A percentile compares a stretch with the other conserved stretches of the same genome.
phyloP scores from a whole-genome alignment of 2,113 vertebrate species.

The Neodontobutis hainanensis region DNA sequence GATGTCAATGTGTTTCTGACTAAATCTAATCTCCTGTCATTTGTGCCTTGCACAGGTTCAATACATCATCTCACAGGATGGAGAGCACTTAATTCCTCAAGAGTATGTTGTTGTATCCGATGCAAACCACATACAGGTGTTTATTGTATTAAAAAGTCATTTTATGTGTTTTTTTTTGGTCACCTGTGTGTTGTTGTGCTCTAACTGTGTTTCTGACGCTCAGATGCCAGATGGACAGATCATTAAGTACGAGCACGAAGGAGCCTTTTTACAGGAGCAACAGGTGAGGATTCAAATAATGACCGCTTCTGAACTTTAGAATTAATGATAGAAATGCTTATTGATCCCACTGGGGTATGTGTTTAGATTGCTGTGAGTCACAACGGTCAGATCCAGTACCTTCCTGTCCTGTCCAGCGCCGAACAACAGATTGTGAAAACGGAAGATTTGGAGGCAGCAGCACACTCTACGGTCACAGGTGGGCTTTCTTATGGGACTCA shows the following conservation, averaged over 20 bases:
- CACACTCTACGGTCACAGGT: slow-evolving; percentile 93
- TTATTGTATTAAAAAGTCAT: neutral
- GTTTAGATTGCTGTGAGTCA: slow-evolving; percentile 79
- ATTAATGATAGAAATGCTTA: neutral
- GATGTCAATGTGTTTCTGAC: neutral
- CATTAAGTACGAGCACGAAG: slow-evolving; percentile 92
- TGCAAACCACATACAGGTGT: slow-evolving; percentile 95
- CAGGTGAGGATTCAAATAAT: slow-evolving; percentile 78
- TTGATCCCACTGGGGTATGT: slow-evolving; percentile 5
- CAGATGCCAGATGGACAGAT: slow-evolving; percentile 95
- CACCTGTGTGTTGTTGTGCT: neutral
- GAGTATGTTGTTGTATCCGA: slow-evolving; percentile 95
- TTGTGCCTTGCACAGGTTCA: slow-evolving; percentile 82
- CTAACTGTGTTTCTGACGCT: slow-evolving; percentile 4
- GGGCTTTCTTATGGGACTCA: neutral
- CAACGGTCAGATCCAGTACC: slow-evolving; percentile 90
- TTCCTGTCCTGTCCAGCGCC: slow-evolving; percentile 81
- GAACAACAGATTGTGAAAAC: slow-evolving; percentile 89
- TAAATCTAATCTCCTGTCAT: neutral
- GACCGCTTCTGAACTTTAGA: neutral
- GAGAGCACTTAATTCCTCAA: slow-evolving; percentile 92
- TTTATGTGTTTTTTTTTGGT: neutral
- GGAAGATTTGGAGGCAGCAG: slow-evolving; percentile 88
- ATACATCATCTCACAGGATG: slow-evolving; percentile 96
- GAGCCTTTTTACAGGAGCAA: slow-evolving; percentile 87